These are phyloP conservation scores for Acanthornis magna DNA, from an alignment of 2,797 vertebrate species.

Conservation along the genomic window DNA sequence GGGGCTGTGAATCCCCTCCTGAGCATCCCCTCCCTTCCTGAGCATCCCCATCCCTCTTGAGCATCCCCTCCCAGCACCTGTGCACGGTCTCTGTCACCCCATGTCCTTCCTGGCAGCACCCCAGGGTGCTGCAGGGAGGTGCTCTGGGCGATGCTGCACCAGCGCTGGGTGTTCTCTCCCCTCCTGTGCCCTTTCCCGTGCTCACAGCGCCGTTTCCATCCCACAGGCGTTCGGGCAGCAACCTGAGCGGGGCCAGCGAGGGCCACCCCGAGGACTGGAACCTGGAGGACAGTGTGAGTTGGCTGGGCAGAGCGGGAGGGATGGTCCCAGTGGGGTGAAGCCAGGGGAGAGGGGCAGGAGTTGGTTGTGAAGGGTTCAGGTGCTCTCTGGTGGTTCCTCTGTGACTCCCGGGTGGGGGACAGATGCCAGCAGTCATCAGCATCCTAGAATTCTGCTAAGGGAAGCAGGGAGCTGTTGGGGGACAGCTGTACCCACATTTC, in stretches of 20 bases:
- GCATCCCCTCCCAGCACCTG: rapidly evolving
- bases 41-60: neutral
- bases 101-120: neutral
- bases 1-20: neutral
- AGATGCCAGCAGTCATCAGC: neutral
- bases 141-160: neutral
- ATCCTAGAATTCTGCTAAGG: neutral
- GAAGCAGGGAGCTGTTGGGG: neutral
- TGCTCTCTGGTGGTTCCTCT: neutral
- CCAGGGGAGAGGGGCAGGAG: neutral
- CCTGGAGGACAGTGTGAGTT: conserved; percentile 88
- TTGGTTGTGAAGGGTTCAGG: neutral
- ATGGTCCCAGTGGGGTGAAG: rapidly evolving
- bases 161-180: neutral
- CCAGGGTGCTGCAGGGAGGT: neutral
- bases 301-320: rapidly evolving
- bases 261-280: conserved; percentile 86
- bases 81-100: rapidly evolving
- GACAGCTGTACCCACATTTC: rapidly evolving
- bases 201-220: neutral
- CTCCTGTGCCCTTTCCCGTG: neutral
- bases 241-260: conserved; percentile 83
- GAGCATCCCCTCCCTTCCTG: neutral
- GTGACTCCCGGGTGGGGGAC: rapidly evolving
- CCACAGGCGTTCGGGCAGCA: conserved; percentile 82